Evolutionary conservation across 92 coral and sea anemone species (phyloP), one percentile per base, ranked within the genome.

Genomic region (Epizoanthus stellaris): DNA sequence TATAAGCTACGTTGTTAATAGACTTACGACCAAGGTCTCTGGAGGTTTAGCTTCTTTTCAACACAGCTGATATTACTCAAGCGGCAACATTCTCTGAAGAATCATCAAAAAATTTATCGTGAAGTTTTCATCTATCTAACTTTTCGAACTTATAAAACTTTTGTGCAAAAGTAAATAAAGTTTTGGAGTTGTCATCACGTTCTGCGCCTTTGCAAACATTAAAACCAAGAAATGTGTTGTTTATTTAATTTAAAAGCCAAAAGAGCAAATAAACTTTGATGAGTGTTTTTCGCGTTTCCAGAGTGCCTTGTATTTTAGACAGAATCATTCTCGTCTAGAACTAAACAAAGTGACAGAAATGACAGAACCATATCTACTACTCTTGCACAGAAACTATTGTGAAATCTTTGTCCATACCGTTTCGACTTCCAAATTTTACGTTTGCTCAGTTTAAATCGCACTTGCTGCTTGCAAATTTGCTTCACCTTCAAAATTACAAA

Each of bases 211-310:
- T 11, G 58, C 36, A 79, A 79, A 79, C 83, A 79, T 52, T 4
- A 43, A 36, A 45, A 45, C 83, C 45, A 62, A 63, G 83, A 63
- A 79, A 63, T 79, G 23, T 79, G 21, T 43, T 11, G 16, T 79
- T 60, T 79, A 19, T 21, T 42, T 79, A 39, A 79, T 79, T 79
- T 62, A 63, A 63, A 40, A 30, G 25, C 71, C 23, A 43, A 20
- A 4, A 79, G 25, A 20, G 83, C 65, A 79, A 79, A 79, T 53
- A 62, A 19, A 43, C 42, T 5, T 43, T 23, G 59, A 23, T 20
- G 19, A 13, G n/a, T 62, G 10, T 62, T 62, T 79, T 79, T 56
- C 72, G 62, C 65, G n/a, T 23, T 36, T 47, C 21, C 30, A 16
- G 49, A 45, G 49, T 79, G 60, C 36, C 42, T 79, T 63, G 70